phyloP scores from a whole-genome alignment of 1,140 invertebrate species.

The Ectropis grisescens region DNA sequence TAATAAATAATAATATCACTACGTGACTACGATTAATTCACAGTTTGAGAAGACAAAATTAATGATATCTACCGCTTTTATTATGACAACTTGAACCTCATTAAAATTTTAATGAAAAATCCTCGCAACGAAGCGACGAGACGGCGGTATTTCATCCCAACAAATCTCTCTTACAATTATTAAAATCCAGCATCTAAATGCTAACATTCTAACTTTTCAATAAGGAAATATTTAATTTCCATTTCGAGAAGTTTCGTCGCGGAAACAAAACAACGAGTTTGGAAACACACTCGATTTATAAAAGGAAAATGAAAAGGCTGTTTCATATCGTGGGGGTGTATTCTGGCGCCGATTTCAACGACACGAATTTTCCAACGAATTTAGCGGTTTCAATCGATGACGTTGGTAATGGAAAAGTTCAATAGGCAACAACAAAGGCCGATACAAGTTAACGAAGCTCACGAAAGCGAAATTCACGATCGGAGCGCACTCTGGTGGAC shows the following conservation, averaged over 20 bases:
- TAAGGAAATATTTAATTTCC: constrained; percentile 53
- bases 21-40: too few species aligned
- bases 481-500: constrained; percentile 44
- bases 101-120: too few species aligned
- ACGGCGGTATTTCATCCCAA: too few species aligned
- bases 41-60: too few species aligned
- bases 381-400: constrained; percentile 59
- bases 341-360: constrained; percentile 22
- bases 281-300: constrained; percentile 34
- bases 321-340: constrained; percentile 24
- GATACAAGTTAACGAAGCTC: constrained; percentile 63
- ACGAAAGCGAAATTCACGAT: constrained; percentile 62
- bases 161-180: constrained; percentile 41
- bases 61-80: too few species aligned
- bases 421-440: constrained; percentile 61
- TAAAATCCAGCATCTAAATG: constrained; percentile 32
- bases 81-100: too few species aligned
- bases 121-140: too few species aligned
- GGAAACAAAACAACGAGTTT: constrained; percentile 38
- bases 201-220: constrained; percentile 40
- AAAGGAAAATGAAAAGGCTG: constrained; percentile 36
- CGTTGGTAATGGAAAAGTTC: constrained; percentile 63
- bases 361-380: constrained; percentile 54
- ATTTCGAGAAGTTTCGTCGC: constrained; percentile 27
- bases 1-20: too few species aligned